These are phyloP conservation scores for Drosophila mimica DNA, from an alignment of 2,888 invertebrate species.

Conservation along the genomic window DNA sequence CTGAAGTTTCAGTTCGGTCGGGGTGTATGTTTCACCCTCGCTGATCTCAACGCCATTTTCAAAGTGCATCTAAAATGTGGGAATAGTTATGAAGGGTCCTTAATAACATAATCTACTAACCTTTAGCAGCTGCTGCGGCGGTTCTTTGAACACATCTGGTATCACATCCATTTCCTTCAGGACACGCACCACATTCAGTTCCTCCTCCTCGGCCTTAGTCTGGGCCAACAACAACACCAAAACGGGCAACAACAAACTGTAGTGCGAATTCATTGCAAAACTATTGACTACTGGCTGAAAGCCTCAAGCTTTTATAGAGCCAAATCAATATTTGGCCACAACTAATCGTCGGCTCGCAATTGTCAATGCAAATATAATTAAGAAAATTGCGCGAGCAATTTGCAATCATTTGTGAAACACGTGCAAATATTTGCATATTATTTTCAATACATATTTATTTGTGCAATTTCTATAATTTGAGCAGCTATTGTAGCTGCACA, in stretches of 20 bases:
- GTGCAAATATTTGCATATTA: conserved; percentile 60
- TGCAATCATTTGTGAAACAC: conserved; percentile 40
- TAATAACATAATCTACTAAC: conserved; percentile 18
- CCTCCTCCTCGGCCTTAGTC: conserved; percentile 33
- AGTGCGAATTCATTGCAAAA: conserved; percentile 41
- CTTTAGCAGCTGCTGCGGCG: conserved; percentile 65
- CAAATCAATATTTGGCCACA: conserved; percentile 36
- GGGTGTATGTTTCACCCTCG: conserved; percentile 90
- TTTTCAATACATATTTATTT: conserved; percentile 12
- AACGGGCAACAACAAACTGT: conserved; percentile 16
- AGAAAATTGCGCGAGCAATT: conserved; percentile 62
- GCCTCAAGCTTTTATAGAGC: conserved; percentile 49
- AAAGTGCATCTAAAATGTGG: conserved; percentile 55
- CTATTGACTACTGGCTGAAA: conserved; percentile 15
- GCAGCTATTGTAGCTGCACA: conserved; percentile 19
- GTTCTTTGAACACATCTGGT: conserved; percentile 67
- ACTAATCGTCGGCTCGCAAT: conserved; percentile 36
- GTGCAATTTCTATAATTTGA: conserved; percentile 40
- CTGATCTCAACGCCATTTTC: conserved; percentile 85
- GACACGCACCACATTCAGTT: conserved; percentile 50
- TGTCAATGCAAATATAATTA: conserved; percentile 64
- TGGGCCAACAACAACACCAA: conserved; percentile 19
- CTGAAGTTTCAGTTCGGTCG: conserved; percentile 86
- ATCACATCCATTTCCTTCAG: conserved; percentile 68
- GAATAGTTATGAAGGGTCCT: neutral